These are phyloP conservation scores for Scelioninae gen. 1 DNA, from an alignment of 2,888 invertebrate species.

Conservation along the genomic window DNA sequence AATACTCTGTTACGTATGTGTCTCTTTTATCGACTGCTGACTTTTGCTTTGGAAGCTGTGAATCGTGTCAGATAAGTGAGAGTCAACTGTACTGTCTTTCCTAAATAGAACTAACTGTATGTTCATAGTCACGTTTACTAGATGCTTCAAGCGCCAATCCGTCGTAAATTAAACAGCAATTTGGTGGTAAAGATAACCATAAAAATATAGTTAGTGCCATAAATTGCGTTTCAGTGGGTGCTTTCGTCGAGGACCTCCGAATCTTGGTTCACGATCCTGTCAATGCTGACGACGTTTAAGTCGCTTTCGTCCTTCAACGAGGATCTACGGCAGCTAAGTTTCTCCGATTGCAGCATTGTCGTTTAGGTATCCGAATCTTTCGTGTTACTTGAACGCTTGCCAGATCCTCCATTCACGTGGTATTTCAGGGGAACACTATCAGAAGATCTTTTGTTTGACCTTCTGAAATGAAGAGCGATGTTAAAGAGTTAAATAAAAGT, in stretches of 20 bases:
- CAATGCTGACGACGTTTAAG: constrained; percentile 73
- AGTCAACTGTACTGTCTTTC: constrained; percentile 57
- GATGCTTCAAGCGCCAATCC: background rate
- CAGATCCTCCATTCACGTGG: constrained; percentile 81
- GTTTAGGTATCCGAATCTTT: constrained; percentile 70
- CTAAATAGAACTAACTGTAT: constrained; percentile 63
- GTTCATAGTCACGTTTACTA: constrained; percentile 63
- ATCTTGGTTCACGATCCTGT: constrained; percentile 68
- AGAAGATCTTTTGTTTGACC: constrained; percentile 65
- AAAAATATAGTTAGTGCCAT: constrained; percentile 70
- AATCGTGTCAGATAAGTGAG: constrained; percentile 60
- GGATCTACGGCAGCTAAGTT: constrained; percentile 68
- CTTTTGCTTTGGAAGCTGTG: background rate
- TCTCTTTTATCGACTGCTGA: background rate
- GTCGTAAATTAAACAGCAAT: constrained; percentile 36
- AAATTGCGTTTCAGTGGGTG: constrained; percentile 67
- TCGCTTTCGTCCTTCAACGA: constrained; percentile 74
- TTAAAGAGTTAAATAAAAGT: too few relatives aligned
- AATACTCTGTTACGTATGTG: constrained; percentile 48
- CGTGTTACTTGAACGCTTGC: constrained; percentile 75
- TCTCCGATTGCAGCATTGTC: constrained; percentile 69
- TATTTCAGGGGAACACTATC: constrained; percentile 80
- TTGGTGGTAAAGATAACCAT: constrained; percentile 55
- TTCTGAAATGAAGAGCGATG: constrained; percentile 48
- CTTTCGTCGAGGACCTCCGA: constrained; percentile 64